Conservation (phyloP, 1,140 invertebrate species). For the Euura saliciscinereae region DNA sequence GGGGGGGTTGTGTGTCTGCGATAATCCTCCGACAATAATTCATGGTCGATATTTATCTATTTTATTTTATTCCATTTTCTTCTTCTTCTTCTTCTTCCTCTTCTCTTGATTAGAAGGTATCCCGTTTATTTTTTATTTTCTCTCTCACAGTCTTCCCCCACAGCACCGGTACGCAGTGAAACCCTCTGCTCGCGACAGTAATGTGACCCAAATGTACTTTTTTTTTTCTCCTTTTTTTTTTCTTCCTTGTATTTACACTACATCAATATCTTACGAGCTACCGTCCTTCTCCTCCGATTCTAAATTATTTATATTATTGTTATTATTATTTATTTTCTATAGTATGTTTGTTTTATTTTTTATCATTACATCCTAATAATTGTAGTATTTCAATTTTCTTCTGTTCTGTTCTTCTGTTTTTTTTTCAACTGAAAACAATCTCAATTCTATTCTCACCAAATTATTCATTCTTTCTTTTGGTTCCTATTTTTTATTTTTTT, state of each 20-base stretch:
- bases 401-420: background rate
- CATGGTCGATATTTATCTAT: background rate
- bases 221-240: no score
- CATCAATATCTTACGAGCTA: constrained; percentile 27
- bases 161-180: background rate
- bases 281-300: constrained; percentile 27
- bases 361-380: background rate
- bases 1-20: background rate
- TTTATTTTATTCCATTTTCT: background rate
- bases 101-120: background rate
- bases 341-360: constrained; percentile 15
- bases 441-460: no score
- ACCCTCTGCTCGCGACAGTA: background rate
- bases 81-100: background rate
- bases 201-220: background rate
- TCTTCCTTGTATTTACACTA: constrained; percentile 28
- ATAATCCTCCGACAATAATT: background rate
- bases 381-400: background rate
- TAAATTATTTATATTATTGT: constrained; percentile 27
- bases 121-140: background rate
- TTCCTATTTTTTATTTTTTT: no score
- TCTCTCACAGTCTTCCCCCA: background rate
- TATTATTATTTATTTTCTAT: constrained; percentile 27
- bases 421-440: no score
- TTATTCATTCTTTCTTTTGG: no score